Conservation (phyloP, 1,140 invertebrate species). For the Nasonia vitripennis region DNA sequence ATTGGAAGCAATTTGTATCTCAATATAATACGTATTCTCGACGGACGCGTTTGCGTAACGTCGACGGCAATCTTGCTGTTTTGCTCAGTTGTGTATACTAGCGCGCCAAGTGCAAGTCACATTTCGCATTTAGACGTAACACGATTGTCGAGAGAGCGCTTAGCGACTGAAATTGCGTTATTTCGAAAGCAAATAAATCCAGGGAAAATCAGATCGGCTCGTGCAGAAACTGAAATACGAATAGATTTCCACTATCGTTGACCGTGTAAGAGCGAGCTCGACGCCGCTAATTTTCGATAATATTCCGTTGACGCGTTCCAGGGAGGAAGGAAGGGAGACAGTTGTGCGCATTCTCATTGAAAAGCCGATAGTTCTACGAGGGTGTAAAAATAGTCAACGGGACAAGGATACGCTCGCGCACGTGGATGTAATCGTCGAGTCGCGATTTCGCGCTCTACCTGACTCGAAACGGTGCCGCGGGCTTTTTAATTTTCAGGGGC, state of each 20-base stretch:
- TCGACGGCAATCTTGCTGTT: not conserved
- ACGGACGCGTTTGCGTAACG: not conserved
- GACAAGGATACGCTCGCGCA: not conserved
- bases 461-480: too few species aligned
- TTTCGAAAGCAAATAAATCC: too few species aligned
- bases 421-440: not conserved
- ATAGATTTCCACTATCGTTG: not conserved
- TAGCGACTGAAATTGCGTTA: too few species aligned
- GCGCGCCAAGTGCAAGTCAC: too few species aligned
- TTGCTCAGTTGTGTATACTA: too few species aligned
- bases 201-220: too few species aligned
- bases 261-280: not conserved
- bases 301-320: too few species aligned
- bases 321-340: not conserved
- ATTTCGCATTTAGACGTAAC: too few species aligned
- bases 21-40: not conserved
- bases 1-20: not conserved
- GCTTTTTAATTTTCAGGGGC: not conserved
- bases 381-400: not conserved
- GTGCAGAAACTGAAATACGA: too few species aligned
- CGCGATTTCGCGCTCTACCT: not conserved
- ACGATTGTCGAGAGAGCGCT: too few species aligned
- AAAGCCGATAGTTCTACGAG: constrained; percentile 1
- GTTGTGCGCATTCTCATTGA: not conserved
- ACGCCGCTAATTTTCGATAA: not conserved